A percentile compares a stretch with the other conserved stretches of the same genome.
phyloP scores from a whole-genome alignment of 2,797 vertebrate genomes.

The Scomberomorus guttatus region DNA sequence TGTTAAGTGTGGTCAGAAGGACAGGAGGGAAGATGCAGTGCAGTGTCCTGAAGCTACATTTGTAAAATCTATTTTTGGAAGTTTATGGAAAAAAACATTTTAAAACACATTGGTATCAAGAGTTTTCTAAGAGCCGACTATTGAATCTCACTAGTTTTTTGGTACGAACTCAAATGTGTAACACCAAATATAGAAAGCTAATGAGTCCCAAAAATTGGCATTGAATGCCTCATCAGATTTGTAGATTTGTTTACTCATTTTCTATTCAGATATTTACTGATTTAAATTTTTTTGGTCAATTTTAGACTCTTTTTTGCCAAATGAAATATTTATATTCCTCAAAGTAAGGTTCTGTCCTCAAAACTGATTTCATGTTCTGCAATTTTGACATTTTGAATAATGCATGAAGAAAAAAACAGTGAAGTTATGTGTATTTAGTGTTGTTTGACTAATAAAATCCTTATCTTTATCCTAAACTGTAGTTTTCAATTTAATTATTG shows the following conservation, averaged over 20 bases:
- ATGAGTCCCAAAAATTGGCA: neutral
- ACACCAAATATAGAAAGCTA: neutral
- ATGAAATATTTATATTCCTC: neutral
- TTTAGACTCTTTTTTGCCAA: too few species aligned
- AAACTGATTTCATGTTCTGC: neutral
- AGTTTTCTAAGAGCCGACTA: neutral
- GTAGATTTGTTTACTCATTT: neutral
- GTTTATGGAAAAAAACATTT: neutral
- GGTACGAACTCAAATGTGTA: neutral
- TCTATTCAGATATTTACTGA: neutral
- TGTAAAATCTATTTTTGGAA: neutral
- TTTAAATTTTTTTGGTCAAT: neutral
- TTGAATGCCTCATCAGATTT: neutral
- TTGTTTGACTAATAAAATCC: neutral
- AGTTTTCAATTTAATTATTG: neutral
- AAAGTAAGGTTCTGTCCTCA: neutral
- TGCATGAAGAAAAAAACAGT: neutral
- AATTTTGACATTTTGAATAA: neutral
- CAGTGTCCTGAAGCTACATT: neutral
- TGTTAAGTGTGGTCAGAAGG: slow-evolving; percentile 1
- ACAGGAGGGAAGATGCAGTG: neutral
- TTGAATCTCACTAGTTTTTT: neutral
- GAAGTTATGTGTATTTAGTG: neutral
- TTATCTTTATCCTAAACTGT: neutral
- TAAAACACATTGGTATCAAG: neutral